These are phyloP conservation scores for Tipula unca DNA, from an alignment of 2,888 invertebrate species.

Conservation along the genomic window DNA sequence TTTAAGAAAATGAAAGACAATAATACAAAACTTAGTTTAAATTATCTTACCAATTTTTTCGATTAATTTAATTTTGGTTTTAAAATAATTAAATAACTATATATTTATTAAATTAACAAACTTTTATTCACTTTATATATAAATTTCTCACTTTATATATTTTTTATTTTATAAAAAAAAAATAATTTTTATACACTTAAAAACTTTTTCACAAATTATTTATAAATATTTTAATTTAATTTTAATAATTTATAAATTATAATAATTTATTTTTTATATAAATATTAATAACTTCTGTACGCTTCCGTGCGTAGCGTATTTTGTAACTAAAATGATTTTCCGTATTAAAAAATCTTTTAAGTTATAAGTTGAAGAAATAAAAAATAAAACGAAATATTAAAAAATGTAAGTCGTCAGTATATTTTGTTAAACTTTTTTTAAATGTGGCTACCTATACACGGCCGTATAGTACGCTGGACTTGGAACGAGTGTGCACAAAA, in stretches of 20 bases:
- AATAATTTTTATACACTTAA: neutral
- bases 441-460: slow-evolving; percentile 23
- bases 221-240: neutral
- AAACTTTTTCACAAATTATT: neutral
- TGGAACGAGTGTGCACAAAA: slow-evolving; percentile 22
- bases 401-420: neutral
- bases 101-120: neutral
- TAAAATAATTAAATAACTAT: neutral
- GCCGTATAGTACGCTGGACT: slow-evolving; percentile 22
- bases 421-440: slow-evolving; percentile 15
- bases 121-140: neutral
- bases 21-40: neutral
- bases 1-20: neutral
- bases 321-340: slow-evolving; percentile 16
- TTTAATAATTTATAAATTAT: neutral
- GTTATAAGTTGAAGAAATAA: neutral
- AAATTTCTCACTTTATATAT: neutral
- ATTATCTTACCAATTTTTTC: neutral
- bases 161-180: neutral
- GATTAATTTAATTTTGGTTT: neutral
- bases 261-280: neutral
- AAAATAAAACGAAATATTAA: slow-evolving; percentile 3
- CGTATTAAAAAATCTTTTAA: neutral
- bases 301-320: slow-evolving; percentile 15
- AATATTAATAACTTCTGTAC: slow-evolving; percentile 8